These are phyloP conservation scores for Channa striata DNA, from an alignment of 2,797 vertebrate genomes.

Conservation along the genomic window DNA sequence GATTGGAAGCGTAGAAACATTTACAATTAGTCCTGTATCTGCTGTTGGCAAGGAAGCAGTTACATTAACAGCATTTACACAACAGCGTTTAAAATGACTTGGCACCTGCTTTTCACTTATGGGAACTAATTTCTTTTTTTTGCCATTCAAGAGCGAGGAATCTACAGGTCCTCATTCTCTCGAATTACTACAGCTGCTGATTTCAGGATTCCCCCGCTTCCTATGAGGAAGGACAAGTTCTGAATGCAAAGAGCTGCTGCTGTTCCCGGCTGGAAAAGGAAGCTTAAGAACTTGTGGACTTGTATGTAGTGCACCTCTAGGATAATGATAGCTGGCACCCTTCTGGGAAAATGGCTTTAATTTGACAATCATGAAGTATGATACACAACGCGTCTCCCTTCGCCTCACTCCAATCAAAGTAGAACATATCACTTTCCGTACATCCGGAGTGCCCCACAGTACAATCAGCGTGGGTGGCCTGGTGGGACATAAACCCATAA, in stretches of 20 bases:
- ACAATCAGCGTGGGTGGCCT: constrained; percentile 24
- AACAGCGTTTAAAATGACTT: no score
- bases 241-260: constrained; percentile 3
- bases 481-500: constrained; percentile 23
- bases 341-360: constrained; percentile 30
- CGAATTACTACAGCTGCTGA: background rate
- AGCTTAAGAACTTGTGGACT: constrained; percentile 4
- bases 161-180: background rate
- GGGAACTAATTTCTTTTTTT: background rate
- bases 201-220: constrained; percentile 13
- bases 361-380: constrained; percentile 38
- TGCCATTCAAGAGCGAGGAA: background rate
- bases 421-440: constrained; percentile 15
- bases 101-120: background rate
- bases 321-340: constrained; percentile 42
- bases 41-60: no score
- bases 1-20: no score
- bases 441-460: constrained; percentile 16
- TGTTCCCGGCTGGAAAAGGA: constrained; percentile 5
- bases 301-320: constrained; percentile 1
- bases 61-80: no score
- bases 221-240: background rate
- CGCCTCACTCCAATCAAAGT: constrained; percentile 17
- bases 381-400: constrained; percentile 17
- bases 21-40: background rate